phyloP scores from a whole-genome alignment of 2,113 vertebrate species.

The Trogon melanurus region DNA sequence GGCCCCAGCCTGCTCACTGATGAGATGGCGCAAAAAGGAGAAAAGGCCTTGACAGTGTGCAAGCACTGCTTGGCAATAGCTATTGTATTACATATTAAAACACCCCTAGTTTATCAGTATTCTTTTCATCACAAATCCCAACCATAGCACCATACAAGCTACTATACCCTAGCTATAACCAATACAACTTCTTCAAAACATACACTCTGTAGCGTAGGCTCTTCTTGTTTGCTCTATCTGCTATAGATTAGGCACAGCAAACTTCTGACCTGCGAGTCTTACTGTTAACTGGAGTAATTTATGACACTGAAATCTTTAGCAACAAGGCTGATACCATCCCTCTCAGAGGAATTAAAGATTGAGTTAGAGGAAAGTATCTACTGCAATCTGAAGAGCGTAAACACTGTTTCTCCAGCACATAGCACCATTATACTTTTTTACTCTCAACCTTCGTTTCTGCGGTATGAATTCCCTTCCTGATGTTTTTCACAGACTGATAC shows the following conservation, averaged over 20 bases:
- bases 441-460: neutral
- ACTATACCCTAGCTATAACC: neutral
- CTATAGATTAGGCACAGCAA: neutral
- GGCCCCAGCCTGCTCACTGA: no score
- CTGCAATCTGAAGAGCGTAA: neutral
- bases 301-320: neutral
- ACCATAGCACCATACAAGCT: neutral
- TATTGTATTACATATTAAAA: neutral
- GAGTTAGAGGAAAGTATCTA: neutral
- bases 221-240: neutral
- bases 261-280: neutral
- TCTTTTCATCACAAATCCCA: neutral
- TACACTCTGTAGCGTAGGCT: neutral
- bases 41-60: no score
- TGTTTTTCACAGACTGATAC: neutral
- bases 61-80: no score
- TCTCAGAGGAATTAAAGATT: neutral
- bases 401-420: neutral
- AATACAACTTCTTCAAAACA: neutral
- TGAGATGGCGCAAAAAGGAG: no score
- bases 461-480: neutral
- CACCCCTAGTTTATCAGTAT: neutral
- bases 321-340: neutral
- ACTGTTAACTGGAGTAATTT: neutral
- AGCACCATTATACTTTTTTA: neutral